Evolutionary conservation across 2,888 invertebrate genomes (phyloP).

Genomic region (Allolobophora icterica): DNA sequence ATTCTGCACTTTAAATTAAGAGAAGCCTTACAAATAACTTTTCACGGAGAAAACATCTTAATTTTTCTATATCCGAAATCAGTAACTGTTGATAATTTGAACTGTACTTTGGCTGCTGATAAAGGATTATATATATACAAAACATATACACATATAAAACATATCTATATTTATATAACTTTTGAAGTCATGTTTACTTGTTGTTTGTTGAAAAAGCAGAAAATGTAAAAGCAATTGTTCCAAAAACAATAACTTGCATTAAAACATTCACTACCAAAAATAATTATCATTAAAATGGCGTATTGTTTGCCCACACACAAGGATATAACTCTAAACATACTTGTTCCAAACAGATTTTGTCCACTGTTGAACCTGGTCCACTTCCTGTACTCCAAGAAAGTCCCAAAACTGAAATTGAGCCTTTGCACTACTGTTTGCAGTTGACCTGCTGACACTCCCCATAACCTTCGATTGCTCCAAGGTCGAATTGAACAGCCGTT

Average conservation of each 20-base stretch:
- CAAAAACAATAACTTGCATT: neutral
- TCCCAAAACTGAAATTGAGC: neutral
- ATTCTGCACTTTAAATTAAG: neutral
- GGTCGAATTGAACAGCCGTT: neutral
- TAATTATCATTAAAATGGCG: neutral
- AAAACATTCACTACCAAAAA: neutral
- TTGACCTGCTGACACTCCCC: neutral
- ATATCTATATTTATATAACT: too few relatives aligned
- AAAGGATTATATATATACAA: neutral
- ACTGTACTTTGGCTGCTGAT: neutral
- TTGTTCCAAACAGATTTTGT: constrained; percentile 19
- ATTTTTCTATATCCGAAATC: neutral
- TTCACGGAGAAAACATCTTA: neutral
- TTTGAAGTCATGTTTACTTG: too few relatives aligned
- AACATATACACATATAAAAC: too few relatives aligned
- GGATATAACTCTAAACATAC: neutral
- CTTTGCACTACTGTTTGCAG: neutral
- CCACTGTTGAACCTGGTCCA: neutral
- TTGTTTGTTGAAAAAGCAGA: neutral
- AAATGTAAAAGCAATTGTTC: neutral
- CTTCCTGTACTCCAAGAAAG: constrained; percentile 18
- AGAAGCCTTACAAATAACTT: neutral
- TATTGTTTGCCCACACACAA: neutral
- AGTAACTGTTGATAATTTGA: neutral
- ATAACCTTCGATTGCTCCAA: neutral